These are phyloP conservation scores for Prunella fulvescens DNA, from an alignment of 2,113 vertebrate genomes.

Conservation along the genomic window DNA sequence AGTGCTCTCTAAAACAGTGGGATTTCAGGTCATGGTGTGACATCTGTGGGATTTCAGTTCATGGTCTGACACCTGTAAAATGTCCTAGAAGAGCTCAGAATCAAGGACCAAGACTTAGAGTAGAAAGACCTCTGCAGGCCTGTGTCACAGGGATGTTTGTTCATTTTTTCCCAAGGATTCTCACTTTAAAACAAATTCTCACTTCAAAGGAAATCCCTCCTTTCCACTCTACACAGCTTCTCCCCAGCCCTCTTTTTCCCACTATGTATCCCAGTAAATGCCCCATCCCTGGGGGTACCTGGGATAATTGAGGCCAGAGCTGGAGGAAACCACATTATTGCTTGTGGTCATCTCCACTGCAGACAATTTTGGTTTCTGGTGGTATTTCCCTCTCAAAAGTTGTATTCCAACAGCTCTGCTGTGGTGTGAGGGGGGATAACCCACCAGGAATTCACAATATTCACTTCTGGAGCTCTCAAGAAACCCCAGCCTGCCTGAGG, in stretches of 20 bases:
- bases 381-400: neutral
- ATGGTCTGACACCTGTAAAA: neutral
- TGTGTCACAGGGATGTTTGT: neutral
- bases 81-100: neutral
- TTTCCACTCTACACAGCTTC: neutral
- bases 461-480: neutral
- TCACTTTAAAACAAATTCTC: neutral
- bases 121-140: neutral
- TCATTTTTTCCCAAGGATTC: neutral
- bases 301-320: neutral
- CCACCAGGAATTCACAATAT: neutral
- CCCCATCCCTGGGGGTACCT: neutral
- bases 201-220: neutral
- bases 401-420: neutral
- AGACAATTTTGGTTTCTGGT: neutral
- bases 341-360: neutral
- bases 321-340: neutral
- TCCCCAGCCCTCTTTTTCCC: neutral
- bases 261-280: neutral
- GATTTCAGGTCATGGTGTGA: neutral
- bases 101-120: neutral
- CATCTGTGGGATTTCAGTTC: neutral
- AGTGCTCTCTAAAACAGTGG: neutral
- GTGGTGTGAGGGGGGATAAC: neutral
- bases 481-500: neutral